Evolutionary conservation across 2,888 invertebrate species (phyloP).

Genomic region (Thecocarcelia acutangulata): DNA sequence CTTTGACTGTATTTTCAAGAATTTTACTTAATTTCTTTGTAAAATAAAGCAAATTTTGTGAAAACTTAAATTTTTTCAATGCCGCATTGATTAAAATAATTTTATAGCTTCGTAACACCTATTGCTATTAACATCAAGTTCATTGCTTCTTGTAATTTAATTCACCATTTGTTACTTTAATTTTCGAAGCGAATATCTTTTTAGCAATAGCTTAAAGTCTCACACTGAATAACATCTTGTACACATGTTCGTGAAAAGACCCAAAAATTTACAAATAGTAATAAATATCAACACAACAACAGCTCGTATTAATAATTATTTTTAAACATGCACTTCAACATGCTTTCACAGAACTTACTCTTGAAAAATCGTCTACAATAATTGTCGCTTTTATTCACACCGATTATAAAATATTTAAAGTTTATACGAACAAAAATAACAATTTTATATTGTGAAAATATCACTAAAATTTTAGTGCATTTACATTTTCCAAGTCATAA

Average conservation of each 20-base stretch:
- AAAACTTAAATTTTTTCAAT: conserved; percentile 18
- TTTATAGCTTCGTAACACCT: background rate
- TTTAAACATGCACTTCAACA: background rate
- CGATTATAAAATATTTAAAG: no score
- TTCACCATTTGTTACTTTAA: conserved; percentile 36
- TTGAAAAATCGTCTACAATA: no score
- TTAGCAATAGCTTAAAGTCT: conserved; percentile 4
- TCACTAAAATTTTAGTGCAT: no score
- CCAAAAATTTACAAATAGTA: conserved; percentile 4
- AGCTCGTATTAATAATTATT: no score
- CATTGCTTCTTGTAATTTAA: conserved; percentile 54
- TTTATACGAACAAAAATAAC: no score
- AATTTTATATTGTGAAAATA: no score
- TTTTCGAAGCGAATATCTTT: conserved; percentile 9
- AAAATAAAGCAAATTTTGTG: conserved; percentile 1
- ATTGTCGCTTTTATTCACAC: no score
- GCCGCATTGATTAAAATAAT: conserved; percentile 15
- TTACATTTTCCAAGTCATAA: no score
- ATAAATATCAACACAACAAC: background rate
- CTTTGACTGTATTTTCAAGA: conserved; percentile 1
- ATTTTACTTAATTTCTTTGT: conserved; percentile 1
- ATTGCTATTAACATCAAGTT: conserved; percentile 30
- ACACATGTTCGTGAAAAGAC: conserved; percentile 18
- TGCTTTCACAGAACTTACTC: background rate
- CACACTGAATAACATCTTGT: conserved; percentile 47